A percentile compares a stretch with the other conserved stretches of the same genome.
These are phyloP conservation scores for Falco cherrug DNA, from an alignment of 2,797 vertebrate genomes.

Conservation along the genomic window DNA sequence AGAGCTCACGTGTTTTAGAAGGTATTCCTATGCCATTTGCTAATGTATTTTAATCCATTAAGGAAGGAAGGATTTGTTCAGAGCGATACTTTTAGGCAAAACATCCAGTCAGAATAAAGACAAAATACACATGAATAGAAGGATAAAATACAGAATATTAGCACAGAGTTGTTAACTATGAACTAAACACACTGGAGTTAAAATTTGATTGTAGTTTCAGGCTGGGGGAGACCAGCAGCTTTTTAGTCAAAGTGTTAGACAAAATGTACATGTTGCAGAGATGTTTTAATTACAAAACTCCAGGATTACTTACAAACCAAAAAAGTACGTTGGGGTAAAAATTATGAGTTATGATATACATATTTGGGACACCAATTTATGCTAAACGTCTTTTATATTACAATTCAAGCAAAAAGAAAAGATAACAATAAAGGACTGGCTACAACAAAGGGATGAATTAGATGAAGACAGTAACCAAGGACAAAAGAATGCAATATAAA, in stretches of 20 bases:
- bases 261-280: not conserved
- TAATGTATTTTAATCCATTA: not conserved
- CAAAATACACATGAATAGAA: not conserved
- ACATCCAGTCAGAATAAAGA: not conserved
- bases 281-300: not conserved
- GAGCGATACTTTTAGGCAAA: not conserved
- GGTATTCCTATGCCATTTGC: not conserved
- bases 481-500: not conserved
- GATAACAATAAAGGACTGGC: not conserved
- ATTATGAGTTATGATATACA: not conserved
- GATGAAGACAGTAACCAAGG: not conserved
- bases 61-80: not conserved
- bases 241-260: not conserved
- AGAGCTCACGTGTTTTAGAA: not conserved
- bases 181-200: not conserved
- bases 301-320: not conserved
- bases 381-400: not conserved
- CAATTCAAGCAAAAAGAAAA: not conserved
- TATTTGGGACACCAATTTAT: not conserved
- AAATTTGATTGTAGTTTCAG: not conserved
- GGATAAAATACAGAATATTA: not conserved
- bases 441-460: not conserved
- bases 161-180: not conserved
- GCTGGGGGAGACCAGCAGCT: not conserved
- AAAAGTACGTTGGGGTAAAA: fast-evolving